phyloP scores from a whole-genome alignment of 2,113 vertebrate genomes.

The Muntiacus muntjak region DNA sequence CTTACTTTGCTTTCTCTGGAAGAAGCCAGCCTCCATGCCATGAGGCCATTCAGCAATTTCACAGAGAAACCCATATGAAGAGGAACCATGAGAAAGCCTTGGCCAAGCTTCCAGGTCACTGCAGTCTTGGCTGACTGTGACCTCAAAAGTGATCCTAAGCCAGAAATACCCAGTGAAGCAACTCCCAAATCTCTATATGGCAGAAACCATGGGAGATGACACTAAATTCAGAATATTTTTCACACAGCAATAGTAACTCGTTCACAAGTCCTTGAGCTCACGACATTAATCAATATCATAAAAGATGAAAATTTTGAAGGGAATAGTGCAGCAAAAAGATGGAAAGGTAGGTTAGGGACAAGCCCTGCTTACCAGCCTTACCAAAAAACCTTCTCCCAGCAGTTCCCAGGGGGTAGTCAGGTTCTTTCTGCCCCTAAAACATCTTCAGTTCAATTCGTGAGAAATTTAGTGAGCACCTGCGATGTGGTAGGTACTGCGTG shows the following conservation, averaged over 20 bases:
- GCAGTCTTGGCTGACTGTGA: not conserved
- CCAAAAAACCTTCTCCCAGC: not conserved
- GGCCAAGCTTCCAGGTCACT: not conserved
- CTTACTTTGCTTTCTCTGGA: not conserved
- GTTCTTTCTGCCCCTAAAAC: not conserved
- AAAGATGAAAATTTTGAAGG: not conserved
- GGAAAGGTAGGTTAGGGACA: not conserved
- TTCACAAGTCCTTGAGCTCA: not conserved
- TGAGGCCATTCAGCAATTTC: not conserved
- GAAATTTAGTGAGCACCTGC: not conserved
- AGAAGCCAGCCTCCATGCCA: not conserved
- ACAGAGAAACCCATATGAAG: not conserved
- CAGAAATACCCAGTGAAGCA: not conserved
- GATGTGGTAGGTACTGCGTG: too few relatives aligned
- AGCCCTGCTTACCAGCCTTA: not conserved
- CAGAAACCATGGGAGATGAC: not conserved
- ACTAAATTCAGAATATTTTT: not conserved
- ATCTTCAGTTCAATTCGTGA: not conserved
- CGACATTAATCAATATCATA: not conserved
- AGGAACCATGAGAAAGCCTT: not conserved
- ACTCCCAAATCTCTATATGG: not conserved
- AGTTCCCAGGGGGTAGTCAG: not conserved
- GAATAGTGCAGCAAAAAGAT: not conserved
- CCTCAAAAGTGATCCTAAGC: not conserved
- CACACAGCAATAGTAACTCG: not conserved